phyloP scores from a whole-genome alignment of 1,140 invertebrate species.

The Bemisia tabaci region DNA sequence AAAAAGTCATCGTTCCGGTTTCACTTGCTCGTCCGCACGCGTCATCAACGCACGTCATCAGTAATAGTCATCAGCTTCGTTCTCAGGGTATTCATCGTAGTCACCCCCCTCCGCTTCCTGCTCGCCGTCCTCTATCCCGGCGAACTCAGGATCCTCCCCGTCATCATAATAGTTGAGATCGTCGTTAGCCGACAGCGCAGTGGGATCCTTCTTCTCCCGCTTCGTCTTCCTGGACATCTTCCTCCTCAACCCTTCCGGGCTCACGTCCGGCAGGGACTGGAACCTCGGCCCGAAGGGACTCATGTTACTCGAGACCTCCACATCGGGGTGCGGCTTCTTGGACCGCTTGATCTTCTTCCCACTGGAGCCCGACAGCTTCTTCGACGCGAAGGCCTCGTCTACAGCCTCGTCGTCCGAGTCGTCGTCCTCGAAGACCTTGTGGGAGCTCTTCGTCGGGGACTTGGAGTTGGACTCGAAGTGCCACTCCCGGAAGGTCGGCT shows the following conservation, averaged over 20 bases:
- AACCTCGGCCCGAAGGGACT: slow-evolving; percentile 2
- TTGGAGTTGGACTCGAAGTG: slow-evolving; percentile 16
- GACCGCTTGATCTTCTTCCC: background rate
- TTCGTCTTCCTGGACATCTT: background rate
- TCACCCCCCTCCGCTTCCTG: slow-evolving; percentile 14
- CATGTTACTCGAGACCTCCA: background rate
- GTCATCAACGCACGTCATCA: no score
- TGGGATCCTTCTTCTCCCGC: slow-evolving; percentile 11
- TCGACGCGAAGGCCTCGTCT: background rate
- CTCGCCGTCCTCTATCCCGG: slow-evolving; percentile 13
- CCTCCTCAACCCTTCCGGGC: background rate
- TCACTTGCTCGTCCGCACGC: no score
- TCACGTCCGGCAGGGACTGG: slow-evolving; percentile 5
- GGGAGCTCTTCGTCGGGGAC: slow-evolving; percentile 11
- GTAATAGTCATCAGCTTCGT: slow-evolving; percentile 14
- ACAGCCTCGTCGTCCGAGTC: slow-evolving; percentile 4
- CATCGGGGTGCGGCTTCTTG: background rate
- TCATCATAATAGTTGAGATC: slow-evolving; percentile 19
- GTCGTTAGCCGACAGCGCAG: slow-evolving; percentile 16
- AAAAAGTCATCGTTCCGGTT: no score
- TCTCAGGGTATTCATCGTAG: slow-evolving; percentile 15
- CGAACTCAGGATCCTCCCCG: slow-evolving; percentile 13
- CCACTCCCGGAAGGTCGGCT: slow-evolving; percentile 15
- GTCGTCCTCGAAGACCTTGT: background rate
- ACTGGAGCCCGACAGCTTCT: background rate